These are phyloP conservation scores for Sminthopsis crassicaudata DNA, from an alignment of 2,113 vertebrate genomes.

Conservation along the genomic window DNA sequence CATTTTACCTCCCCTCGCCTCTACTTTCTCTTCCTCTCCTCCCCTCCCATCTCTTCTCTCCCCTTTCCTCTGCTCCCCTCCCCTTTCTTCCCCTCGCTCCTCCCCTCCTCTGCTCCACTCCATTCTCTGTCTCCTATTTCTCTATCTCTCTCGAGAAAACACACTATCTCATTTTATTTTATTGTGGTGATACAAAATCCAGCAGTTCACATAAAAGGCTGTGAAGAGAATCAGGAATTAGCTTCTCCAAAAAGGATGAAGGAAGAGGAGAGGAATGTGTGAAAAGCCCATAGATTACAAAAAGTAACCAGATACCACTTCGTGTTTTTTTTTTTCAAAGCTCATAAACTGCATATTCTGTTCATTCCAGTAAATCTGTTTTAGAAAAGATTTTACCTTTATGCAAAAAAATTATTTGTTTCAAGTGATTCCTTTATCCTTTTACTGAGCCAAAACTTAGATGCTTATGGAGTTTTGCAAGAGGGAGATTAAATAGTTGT, in stretches of 20 bases:
- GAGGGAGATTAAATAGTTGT: constrained; percentile 35
- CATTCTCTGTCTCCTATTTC: not conserved
- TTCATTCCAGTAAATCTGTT: constrained; percentile 39
- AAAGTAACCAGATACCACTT: constrained; percentile 64
- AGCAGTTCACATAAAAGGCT: constrained; percentile 73
- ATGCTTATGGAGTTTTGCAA: constrained; percentile 60
- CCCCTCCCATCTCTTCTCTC: no score
- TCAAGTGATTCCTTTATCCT: not conserved
- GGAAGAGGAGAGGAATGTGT: constrained; percentile 66
- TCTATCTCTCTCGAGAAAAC: not conserved
- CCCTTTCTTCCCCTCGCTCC: no score
- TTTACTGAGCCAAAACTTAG: constrained; percentile 26
- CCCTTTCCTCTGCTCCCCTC: no score
- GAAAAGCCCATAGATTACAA: constrained; percentile 76
- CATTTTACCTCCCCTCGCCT: not conserved
- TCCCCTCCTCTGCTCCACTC: no score
- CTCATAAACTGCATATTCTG: constrained; percentile 59
- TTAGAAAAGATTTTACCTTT: constrained; percentile 12
- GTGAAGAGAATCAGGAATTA: constrained; percentile 79
- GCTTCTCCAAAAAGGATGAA: constrained; percentile 69
- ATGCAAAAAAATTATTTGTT: constrained; percentile 10
- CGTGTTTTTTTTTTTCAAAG: constrained; percentile 73
- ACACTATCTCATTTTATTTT: constrained; percentile 68
- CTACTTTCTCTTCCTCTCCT: not conserved
- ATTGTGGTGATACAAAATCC: constrained; percentile 71